Base-by-base conservation (phyloP, 2,888 invertebrate genomes). In the Sphecodes monilicornis region DNA sequence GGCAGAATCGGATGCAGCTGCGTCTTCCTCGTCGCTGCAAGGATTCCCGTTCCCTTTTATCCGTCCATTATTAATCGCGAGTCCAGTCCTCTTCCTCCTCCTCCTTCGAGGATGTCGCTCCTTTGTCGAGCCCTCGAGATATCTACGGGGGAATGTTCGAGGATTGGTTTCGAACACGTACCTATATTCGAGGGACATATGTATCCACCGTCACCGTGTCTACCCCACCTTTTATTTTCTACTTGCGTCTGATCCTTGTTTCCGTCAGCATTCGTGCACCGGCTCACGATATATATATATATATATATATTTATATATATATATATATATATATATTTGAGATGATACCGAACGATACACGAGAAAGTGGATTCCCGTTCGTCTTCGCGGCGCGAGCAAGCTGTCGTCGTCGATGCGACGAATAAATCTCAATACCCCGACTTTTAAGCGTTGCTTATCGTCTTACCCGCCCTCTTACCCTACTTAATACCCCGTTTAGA, bases 201-300 rank as follows among this genome's bases (percentile, higher is more conserved):
- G 64, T 82, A 74, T 66, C 64, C 69, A 60, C 50, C 16, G 29
- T 57, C 16, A 26, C 57, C 73, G 69, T 39, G 26, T 69, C 75
- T 13, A 11, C 54, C 36, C 64, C 16, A 36, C 76, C 72, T 88
- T 64, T 85, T 86, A 84, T 85, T 85, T 80, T 64, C 78, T 80
- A 76, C 89, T 86, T 84, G 82, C 86, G 83, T 86, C 87, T 82
- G 86, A 86, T 86, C 80, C 85, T 86, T 84, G 88, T 88, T 83
- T 83, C 84, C 80, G 78, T 79, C 85, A 78, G 80, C 88, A 76
- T 86, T 79, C 88, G 83, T 60, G 69, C 73, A 74, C 57, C 36
- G n/a, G 41, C 60, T 46, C 57, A 43, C 72, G 78, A 39, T 73
- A 66, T 69, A n/a, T n/a, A n/a, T n/a, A n/a, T n/a, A n/a, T n/a